These are phyloP conservation scores for Cydia amplana DNA, from an alignment of 1,140 invertebrate genomes.

Conservation along the genomic window DNA sequence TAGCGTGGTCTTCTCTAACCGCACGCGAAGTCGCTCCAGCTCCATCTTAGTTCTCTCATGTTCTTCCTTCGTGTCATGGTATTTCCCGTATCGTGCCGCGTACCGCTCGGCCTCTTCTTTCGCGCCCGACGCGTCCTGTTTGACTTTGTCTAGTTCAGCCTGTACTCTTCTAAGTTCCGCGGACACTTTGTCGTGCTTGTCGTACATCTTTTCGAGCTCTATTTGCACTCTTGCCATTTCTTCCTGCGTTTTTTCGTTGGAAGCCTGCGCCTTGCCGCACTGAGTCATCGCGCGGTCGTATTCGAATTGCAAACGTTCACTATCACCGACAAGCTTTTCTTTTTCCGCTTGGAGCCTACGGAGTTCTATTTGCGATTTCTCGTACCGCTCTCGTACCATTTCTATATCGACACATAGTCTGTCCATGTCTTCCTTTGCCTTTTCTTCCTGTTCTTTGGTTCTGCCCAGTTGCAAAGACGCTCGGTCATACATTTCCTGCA, in stretches of 20 bases:
- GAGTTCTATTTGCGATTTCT: constrained; percentile 92
- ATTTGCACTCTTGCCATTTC: constrained; percentile 91
- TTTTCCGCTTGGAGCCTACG: constrained; percentile 90
- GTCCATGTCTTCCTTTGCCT: constrained; percentile 93
- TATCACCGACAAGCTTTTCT: constrained; percentile 91
- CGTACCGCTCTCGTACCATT: constrained; percentile 93
- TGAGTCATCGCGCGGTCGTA: constrained; percentile 90
- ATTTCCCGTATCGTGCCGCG: constrained; percentile 87
- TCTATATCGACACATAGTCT: constrained; percentile 88
- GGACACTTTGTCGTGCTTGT: constrained; percentile 92
- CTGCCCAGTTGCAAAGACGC: constrained; percentile 90
- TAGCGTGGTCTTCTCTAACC: constrained; percentile 88
- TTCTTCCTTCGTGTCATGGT: constrained; percentile 90
- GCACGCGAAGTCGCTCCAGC: constrained; percentile 89
- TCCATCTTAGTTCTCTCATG: constrained; percentile 90
- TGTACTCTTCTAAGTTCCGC: constrained; percentile 90
- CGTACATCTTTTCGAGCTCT: constrained; percentile 94
- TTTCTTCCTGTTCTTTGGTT: constrained; percentile 94
- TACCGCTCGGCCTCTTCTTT: constrained; percentile 87
- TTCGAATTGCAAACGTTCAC: constrained; percentile 92
- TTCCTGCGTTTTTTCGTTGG: constrained; percentile 93
- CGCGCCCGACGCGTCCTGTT: constrained; percentile 85
- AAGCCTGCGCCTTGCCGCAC: constrained; percentile 88
- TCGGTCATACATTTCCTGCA: constrained; percentile 93
- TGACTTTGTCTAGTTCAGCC: constrained; percentile 85